Percentiles rank a stretch among this genome's conserved stretches.
Conservation (phyloP, 2,888 invertebrate genomes). For the Ptilodon capucinus region DNA sequence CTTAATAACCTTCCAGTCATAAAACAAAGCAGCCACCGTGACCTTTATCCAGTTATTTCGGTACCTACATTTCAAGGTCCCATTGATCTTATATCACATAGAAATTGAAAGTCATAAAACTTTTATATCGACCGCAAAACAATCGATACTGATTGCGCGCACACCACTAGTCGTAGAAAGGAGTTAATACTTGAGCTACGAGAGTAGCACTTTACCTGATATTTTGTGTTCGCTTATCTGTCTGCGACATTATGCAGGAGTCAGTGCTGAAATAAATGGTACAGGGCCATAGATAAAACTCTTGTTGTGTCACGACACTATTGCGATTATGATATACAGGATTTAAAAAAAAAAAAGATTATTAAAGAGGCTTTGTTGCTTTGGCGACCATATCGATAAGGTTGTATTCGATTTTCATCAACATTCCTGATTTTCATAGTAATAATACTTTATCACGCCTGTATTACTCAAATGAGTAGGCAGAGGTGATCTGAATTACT, state of each 20-base stretch:
- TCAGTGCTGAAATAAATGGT: slow-evolving; percentile 66
- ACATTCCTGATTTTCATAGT: too few relatives aligned
- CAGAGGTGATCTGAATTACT: too few relatives aligned
- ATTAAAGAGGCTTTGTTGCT: too few relatives aligned
- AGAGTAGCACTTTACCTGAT: slow-evolving; percentile 70
- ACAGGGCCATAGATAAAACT: slow-evolving; percentile 40
- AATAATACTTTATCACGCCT: too few relatives aligned
- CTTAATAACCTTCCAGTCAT: neutral
- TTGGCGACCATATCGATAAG: too few relatives aligned
- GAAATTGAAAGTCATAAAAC: neutral
- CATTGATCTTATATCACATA: neutral
- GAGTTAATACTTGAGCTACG: slow-evolving; percentile 52
- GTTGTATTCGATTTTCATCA: too few relatives aligned
- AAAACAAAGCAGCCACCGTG: neutral
- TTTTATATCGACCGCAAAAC: neutral
- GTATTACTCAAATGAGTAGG: too few relatives aligned
- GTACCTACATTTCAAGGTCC: neutral
- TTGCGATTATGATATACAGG: too few relatives aligned
- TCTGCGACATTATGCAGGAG: slow-evolving; percentile 65
- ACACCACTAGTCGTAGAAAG: slow-evolving; percentile 45
- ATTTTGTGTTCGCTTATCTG: slow-evolving; percentile 61
- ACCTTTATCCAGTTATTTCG: slow-evolving; percentile 1
- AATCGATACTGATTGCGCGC: slow-evolving; percentile 8
- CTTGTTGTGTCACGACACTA: neutral
- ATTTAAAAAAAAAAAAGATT: too few relatives aligned